phyloP scores from a whole-genome alignment of 2,113 vertebrate genomes.

The Rhipidura dahli region DNA sequence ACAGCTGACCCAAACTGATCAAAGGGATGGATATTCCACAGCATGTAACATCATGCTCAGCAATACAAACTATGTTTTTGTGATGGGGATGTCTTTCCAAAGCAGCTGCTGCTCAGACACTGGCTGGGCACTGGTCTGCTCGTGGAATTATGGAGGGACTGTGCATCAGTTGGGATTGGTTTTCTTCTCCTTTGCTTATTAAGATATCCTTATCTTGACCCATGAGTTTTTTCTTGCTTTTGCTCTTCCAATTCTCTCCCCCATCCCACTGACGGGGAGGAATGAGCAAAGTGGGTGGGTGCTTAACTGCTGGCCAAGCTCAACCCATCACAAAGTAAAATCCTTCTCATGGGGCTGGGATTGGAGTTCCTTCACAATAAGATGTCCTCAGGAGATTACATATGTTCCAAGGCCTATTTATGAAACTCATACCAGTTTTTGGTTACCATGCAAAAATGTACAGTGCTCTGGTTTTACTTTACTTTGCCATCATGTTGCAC shows the following conservation, averaged over 20 bases:
- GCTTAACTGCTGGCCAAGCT: neutral
- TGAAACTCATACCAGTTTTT: neutral
- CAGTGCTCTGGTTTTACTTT: neutral
- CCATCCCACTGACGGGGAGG: rapidly evolving
- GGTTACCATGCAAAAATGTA: neutral
- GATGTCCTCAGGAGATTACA: neutral
- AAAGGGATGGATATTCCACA: neutral
- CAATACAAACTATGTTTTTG: neutral
- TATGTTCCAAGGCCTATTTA: neutral
- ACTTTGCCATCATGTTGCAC: neutral
- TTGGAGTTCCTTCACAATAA: neutral
- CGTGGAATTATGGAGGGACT: neutral
- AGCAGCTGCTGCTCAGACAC: neutral
- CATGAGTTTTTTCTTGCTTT: neutral
- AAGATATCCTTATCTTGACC: neutral
- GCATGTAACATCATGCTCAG: neutral
- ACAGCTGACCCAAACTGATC: neutral
- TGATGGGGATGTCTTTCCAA: neutral
- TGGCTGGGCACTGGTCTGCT: neutral
- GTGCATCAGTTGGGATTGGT: neutral
- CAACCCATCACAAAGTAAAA: neutral
- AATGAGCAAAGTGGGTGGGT: neutral
- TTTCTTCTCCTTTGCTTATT: neutral
- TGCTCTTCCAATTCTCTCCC: neutral
- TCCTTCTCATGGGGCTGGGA: neutral